Evolutionary conservation across 1,140 invertebrate genomes (phyloP), one percentile per base, ranked within the genome.

Genomic region (Hyles euphorbiae): DNA sequence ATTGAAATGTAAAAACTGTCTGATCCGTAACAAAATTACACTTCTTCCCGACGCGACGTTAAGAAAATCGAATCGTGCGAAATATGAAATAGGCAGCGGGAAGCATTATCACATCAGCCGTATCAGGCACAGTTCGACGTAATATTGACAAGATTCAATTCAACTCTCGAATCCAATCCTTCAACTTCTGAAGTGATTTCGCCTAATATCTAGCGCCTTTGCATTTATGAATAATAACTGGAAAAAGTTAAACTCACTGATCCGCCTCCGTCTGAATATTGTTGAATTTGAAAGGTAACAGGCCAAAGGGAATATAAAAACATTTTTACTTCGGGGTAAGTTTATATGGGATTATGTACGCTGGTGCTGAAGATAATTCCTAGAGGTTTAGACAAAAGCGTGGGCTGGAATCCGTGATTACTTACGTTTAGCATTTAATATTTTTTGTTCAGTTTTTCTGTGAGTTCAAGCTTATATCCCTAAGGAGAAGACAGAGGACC

Each of bases 191-290:
- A 73, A 78, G 73, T 70, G 72, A 80, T 63, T 78, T 74, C 68
- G 62, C 64, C 76, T 78, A 74, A 78, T 78, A 81, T 85, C 74
- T 74, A 64, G 56, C 65, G 74, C 70, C 74, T 83, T 79, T 81
- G 81, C 80, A 87, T 87, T 83, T 77, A 87, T 84, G 81, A 86
- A 87, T 87, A 87, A 81, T 84, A 83, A 82, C 74, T 78, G 71
- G 63, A 77, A 76, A 80, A 87, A 84, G 76, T 83, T 87, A 59
- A 74, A 79, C 67, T 75, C 71, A 67, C 68, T 76, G 83, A 86
- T 80, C 76, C 80, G 65, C 61, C 74, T 72, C 61, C 58, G 65
- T 72, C 68, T 70, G 68, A 81, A 80, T 76, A 72, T 79, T 76
- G 76, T 80, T 72, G 65, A 71, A 76, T 78, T 80, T 60, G 63